A percentile compares a stretch with the other conserved stretches of the same genome.
Conservation (phyloP, 2,888 invertebrate genomes). For the Macrophya alboannulata region DNA sequence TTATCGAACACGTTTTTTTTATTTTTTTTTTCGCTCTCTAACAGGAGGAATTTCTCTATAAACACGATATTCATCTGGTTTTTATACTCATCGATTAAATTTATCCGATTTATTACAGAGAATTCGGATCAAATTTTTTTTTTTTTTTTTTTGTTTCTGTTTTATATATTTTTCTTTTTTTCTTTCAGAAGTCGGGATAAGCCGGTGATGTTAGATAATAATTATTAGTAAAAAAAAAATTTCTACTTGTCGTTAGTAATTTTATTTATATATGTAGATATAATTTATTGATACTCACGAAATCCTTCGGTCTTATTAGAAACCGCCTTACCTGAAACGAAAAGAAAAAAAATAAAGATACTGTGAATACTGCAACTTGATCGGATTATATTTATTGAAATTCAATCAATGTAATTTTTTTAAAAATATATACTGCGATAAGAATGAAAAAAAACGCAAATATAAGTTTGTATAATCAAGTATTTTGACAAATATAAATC, state of each 20-base stretch:
- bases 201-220: neutral
- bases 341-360: neutral
- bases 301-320: constrained; percentile 50
- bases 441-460: no score
- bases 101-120: no score
- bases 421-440: no score
- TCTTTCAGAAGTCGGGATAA: neutral
- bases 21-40: no score
- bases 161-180: neutral
- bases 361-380: neutral
- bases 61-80: neutral
- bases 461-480: neutral
- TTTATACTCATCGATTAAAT: no score
- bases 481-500: constrained; percentile 11
- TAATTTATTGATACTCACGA: constrained; percentile 40
- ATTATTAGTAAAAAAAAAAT: neutral
- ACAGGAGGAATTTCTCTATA: neutral
- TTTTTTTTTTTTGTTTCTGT: neutral
- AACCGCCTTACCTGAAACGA: constrained; percentile 55
- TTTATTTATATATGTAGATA: neutral
- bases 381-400: neutral
- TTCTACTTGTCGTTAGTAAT: neutral
- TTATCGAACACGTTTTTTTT: neutral
- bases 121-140: neutral
- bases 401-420: neutral